Evolutionary conservation across 1,140 invertebrate species (phyloP).

Genomic region (Ceratina japonica): DNA sequence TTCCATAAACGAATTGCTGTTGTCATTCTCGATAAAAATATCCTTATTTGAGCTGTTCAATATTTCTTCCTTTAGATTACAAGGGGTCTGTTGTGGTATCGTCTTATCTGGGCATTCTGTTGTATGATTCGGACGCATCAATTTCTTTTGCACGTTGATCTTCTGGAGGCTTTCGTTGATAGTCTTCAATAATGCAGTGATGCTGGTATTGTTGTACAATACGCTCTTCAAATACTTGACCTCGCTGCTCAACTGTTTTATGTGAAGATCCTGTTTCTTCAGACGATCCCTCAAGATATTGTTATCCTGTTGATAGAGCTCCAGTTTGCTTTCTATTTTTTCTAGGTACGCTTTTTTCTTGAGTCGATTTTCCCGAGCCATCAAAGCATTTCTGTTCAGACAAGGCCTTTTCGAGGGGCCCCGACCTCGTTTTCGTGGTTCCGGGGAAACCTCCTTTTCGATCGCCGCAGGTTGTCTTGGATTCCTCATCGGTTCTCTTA

Average conservation of each 20-base stretch:
- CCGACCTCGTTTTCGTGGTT: conserved; percentile 59
- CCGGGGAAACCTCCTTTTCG: background rate
- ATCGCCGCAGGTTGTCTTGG: background rate
- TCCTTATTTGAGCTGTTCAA: conserved; percentile 2
- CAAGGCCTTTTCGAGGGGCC: conserved; percentile 73
- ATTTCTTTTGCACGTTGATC: conserved; percentile 26
- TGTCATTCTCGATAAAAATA: conserved; percentile 15
- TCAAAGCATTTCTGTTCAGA: conserved; percentile 79
- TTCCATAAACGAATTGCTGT: background rate
- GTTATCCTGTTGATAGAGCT: conserved; percentile 76
- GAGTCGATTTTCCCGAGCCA: conserved; percentile 81
- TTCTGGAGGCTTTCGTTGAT: conserved; percentile 70
- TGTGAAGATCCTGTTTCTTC: conserved; percentile 76
- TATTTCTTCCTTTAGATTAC: conserved; percentile 9
- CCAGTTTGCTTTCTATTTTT: conserved; percentile 79
- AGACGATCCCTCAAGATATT: conserved; percentile 76
- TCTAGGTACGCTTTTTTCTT: conserved; percentile 81
- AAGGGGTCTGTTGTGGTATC: background rate
- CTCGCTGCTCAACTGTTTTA: conserved; percentile 77
- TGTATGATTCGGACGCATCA: background rate
- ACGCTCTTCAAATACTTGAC: conserved; percentile 80
- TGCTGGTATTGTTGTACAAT: conserved; percentile 78
- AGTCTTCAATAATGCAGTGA: conserved; percentile 76
- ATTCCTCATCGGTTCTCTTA: conserved; percentile 17
- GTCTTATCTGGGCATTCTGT: background rate